These are phyloP conservation scores for Latheticus oryzae DNA, from an alignment of 2,888 invertebrate genomes.

Conservation along the genomic window DNA sequence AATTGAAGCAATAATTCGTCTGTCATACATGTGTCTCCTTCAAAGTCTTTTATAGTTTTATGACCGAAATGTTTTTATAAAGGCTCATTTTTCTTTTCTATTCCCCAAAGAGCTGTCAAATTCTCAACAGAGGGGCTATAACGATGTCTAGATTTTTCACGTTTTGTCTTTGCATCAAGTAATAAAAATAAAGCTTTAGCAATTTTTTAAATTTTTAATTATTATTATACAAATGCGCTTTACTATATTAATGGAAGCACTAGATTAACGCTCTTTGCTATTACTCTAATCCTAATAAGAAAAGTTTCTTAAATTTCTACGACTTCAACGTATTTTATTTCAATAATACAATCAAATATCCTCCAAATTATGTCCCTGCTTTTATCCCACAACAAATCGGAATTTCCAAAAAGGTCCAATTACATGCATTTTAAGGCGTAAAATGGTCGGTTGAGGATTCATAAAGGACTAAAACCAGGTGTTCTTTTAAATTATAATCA, in stretches of 20 bases:
- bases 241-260: slow-evolving; percentile 36
- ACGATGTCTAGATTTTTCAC: slow-evolving; percentile 54
- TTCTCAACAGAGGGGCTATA: slow-evolving; percentile 53
- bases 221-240: slow-evolving; percentile 37
- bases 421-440: slow-evolving; percentile 39
- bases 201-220: slow-evolving; percentile 25
- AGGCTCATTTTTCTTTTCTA: slow-evolving; percentile 63
- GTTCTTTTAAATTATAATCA: slow-evolving; percentile 23
- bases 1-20: slow-evolving; percentile 49
- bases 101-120: slow-evolving; percentile 62
- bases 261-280: slow-evolving; percentile 42
- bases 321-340: slow-evolving; percentile 56
- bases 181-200: slow-evolving; percentile 36
- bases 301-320: slow-evolving; percentile 58
- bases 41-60: slow-evolving; percentile 63
- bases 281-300: slow-evolving; percentile 54
- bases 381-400: slow-evolving; percentile 34
- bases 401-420: slow-evolving; percentile 30
- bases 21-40: slow-evolving; percentile 51
- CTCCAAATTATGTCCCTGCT: slow-evolving; percentile 25
- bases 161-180: slow-evolving; percentile 42
- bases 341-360: slow-evolving; percentile 41
- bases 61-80: slow-evolving; percentile 65
- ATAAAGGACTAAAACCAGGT: slow-evolving; percentile 33
- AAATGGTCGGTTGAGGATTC: slow-evolving; percentile 34